A percentile compares a stretch with the other conserved stretches of the same genome.
Evolutionary conservation across 1,140 invertebrate species (phyloP).

Genomic region (Vanessa atalanta): DNA sequence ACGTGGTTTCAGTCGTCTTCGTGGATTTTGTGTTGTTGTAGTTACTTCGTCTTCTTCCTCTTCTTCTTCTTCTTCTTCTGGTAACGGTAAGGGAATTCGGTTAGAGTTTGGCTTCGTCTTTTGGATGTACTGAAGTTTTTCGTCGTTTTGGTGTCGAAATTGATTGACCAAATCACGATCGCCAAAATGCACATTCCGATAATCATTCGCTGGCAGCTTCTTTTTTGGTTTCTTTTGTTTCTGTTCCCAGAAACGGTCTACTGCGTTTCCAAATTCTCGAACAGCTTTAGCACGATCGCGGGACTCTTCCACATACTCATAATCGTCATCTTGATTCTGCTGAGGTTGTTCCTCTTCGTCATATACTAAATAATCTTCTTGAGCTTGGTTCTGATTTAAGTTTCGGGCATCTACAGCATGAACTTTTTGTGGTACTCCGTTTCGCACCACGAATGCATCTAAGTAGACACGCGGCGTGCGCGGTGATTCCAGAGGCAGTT

Average conservation of each 20-base stretch:
- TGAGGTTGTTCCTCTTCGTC: slow-evolving; percentile 64
- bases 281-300: slow-evolving; percentile 63
- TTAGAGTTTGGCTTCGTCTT: slow-evolving; percentile 44
- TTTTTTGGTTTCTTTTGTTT: slow-evolving; percentile 53
- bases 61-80: slow-evolving; percentile 44
- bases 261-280: slow-evolving; percentile 65
- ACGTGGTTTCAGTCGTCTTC: slow-evolving; percentile 62
- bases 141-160: slow-evolving; percentile 42
- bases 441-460: slow-evolving; percentile 75
- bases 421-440: slow-evolving; percentile 67
- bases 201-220: slow-evolving; percentile 55
- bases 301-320: slow-evolving; percentile 68
- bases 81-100: slow-evolving; percentile 47
- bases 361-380: slow-evolving; percentile 66
- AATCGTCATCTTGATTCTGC: slow-evolving; percentile 63
- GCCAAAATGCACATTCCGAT: slow-evolving; percentile 70
- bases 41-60: slow-evolving; percentile 64
- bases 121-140: slow-evolving; percentile 49
- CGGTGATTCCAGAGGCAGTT: slow-evolving; percentile 51
- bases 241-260: slow-evolving; percentile 71
- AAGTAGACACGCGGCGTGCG: slow-evolving; percentile 73
- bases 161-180: slow-evolving; percentile 60
- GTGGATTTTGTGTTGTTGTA: slow-evolving; percentile 74
- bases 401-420: slow-evolving; percentile 68
- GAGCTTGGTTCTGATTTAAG: slow-evolving; percentile 52